phyloP scores from a whole-genome alignment of 1,140 invertebrate genomes.

The Physella acuta region DNA sequence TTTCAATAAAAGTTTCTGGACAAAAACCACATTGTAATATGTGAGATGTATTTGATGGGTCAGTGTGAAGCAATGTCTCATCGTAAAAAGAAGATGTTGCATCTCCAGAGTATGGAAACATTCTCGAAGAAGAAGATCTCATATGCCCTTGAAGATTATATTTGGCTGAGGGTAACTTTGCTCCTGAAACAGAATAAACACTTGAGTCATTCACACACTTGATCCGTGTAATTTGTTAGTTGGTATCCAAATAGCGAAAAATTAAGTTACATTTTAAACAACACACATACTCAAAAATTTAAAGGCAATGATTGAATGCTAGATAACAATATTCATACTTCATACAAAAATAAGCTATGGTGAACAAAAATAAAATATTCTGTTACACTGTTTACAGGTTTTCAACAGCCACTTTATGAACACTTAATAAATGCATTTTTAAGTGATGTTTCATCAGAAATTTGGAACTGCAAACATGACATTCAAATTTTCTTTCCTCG shows the following conservation, averaged over 20 bases:
- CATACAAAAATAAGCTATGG: no score
- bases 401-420: slow-evolving; percentile 9
- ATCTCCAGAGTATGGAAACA: not conserved
- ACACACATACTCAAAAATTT: no score
- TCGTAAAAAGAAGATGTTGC: not conserved
- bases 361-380: no score
- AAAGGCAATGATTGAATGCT: no score
- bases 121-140: not conserved
- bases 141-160: not conserved
- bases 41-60: not conserved
- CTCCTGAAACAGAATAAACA: slow-evolving; percentile 18
- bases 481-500: slow-evolving; percentile 7
- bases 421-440: slow-evolving; percentile 4
- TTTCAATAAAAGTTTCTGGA: not conserved
- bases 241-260: no score
- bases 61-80: not conserved
- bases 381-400: not conserved
- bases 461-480: slow-evolving; percentile 8
- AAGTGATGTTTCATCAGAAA: slow-evolving; percentile 18
- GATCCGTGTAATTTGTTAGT: no score
- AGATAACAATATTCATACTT: no score
- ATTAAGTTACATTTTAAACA: no score
- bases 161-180: not conserved
- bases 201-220: not conserved
- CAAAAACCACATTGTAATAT: slow-evolving; percentile 2